Evolutionary conservation across 2,113 vertebrate species (phyloP).

Genomic region (Cyprinodon tularosa): DNA sequence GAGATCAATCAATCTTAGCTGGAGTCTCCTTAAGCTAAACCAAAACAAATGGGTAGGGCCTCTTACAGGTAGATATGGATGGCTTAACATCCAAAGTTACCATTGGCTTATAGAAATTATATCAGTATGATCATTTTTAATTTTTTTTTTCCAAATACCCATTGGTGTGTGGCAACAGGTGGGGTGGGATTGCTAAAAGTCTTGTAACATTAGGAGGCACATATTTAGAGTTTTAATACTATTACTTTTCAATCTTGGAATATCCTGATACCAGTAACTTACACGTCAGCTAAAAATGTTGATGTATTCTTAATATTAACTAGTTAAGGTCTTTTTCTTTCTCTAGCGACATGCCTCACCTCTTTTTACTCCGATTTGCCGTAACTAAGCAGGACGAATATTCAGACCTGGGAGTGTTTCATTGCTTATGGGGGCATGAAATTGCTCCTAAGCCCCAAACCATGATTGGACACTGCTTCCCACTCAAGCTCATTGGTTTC

Average conservation of each 20-base stretch:
- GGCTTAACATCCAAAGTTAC: slow-evolving; percentile 3
- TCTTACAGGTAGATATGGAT: slow-evolving; percentile 10
- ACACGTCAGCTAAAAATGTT: too few species aligned
- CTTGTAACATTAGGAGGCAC: neutral
- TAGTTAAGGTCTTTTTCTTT: slow-evolving; percentile 25
- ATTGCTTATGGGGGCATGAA: slow-evolving; percentile 84
- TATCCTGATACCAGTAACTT: too few species aligned
- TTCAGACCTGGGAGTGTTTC: slow-evolving; percentile 46
- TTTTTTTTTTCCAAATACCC: neutral
- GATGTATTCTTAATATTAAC: neutral
- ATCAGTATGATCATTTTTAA: neutral
- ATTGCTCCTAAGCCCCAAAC: slow-evolving; percentile 76
- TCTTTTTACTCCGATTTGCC: slow-evolving; percentile 36
- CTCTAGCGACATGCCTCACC: slow-evolving; percentile 36
- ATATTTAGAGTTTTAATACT: neutral
- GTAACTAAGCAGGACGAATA: slow-evolving; percentile 56
- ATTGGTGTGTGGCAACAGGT: slow-evolving; percentile 32
- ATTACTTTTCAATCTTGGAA: neutral
- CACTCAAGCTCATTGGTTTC: slow-evolving; percentile 50
- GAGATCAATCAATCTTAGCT: neutral
- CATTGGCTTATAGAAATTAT: neutral
- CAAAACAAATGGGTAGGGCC: neutral
- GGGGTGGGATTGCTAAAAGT: too few species aligned
- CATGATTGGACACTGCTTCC: slow-evolving; percentile 48
- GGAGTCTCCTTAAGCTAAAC: neutral